Base-by-base conservation (phyloP, 2,797 vertebrate species). In the Enteromius anoplus region DNA sequence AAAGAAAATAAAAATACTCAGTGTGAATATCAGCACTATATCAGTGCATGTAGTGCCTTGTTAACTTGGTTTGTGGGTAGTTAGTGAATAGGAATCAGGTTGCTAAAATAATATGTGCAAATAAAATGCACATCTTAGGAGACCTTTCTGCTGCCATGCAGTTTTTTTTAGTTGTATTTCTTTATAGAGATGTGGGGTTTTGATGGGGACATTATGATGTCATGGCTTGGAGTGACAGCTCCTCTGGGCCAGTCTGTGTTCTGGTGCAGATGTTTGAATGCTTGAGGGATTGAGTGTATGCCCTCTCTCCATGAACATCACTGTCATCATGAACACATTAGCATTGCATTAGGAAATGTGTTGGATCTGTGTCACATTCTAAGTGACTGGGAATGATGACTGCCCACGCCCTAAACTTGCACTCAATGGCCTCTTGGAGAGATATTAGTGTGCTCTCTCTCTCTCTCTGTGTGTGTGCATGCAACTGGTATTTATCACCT, bases 271-370 rank as follows among this genome's bases (percentile, higher is more conserved):
- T 76, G 78, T 77, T 84, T 14, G 49, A 34, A 37, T 62, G 75
- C 53, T 70, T 84, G 47, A 42, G 75, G 14, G 23, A 65, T 37
- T 49, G 68, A 73, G 62, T 70, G 15, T 19, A 11, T 76, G 42
- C 62, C 64, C 23, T 70, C 19, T 9, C 29, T 42, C 19, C 32
- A 37, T 60, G 72, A 40, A 19, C n/a, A 73, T 78, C 58, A 34
- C 80, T 75, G 26, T 69, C 68, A 78, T 78, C 60, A 84, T 75
- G 78, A 85, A 85, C 29, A 80, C 26, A 84, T 85, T 84, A 85
- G 42, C 51, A 26, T 78, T 75, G 58, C 42, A 78, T 53, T 76
- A 49, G 65, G 15, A 51, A 55, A 53, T 45, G 17, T 86, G 51
- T 78, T 81, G 75, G 75, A 84, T 81, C 15, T 45, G 4, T 49